Evolutionary conservation across 2,113 vertebrate genomes (phyloP), one percentile per base, ranked within the genome.

Genomic region (Nothocercus nigrocapillus): DNA sequence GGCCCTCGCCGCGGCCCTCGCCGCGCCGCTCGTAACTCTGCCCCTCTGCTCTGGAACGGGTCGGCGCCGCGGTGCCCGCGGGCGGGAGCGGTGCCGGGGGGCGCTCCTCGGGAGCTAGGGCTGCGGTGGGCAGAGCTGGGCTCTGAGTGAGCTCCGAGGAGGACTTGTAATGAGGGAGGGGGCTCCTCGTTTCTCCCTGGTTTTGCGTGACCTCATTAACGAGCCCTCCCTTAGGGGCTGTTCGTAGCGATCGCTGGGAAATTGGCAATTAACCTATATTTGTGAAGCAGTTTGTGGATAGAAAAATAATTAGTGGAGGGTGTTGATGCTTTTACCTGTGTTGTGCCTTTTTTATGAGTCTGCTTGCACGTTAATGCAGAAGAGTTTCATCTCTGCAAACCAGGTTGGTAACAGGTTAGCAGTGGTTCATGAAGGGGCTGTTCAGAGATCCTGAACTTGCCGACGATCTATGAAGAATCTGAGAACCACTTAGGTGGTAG

Each of bases 171-270:
- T 68, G 0, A 1, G 1, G 19, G 68, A 7, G 47, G 16, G 72
- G 9, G 15, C 14, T 51, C 82, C 38, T 49, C 0, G 0, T 49
- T 64, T 96, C 53, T 21, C 7, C 70, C 25, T n/a, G 27, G 32
- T 38, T 87, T 80, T 77, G 21, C 69, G 36, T 15, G 44, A 19
- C 54, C 45, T 40, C 13, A 19, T 54, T 80, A 88, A 69, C 8
- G 40, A 16, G 0, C 6, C 58, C 59, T 63, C 49, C 9, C 40
- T 76, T 58, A 19, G 11, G 49, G 10, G 16, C 68, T 19, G 11
- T 66, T 76, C 4, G 0, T 10, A 76, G 6, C 24, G n/a, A 0
- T 54, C 64, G 7, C 10, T 14, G 2, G 9, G 1, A 6, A 76
- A 82, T 13, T 40, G n/a, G 11, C n/a, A n/a, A 47, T 87, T 82